Percentiles rank a stretch among this genome's conserved stretches.
Conservation (phyloP, 2,888 invertebrate species). For the Caenorhabditis panamensis region DNA sequence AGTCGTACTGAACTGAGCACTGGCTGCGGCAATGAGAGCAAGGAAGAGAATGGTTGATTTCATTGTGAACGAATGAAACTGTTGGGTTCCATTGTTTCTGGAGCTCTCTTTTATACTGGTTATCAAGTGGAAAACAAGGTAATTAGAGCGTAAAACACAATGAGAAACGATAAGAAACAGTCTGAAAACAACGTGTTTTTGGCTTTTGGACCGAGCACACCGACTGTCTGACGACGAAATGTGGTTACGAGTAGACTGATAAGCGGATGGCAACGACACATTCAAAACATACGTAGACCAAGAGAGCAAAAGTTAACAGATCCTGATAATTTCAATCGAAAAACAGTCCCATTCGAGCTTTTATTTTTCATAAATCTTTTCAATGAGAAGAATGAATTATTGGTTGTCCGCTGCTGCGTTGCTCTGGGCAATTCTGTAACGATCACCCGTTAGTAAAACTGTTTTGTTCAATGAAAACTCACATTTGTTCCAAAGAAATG, state of each 20-base stretch:
- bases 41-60: constrained; percentile 1
- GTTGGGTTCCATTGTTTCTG: neutral
- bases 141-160: neutral
- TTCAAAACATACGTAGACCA: neutral
- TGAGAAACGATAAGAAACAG: neutral
- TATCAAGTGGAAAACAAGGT: neutral
- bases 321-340: neutral
- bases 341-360: too few relatives aligned
- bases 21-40: constrained; percentile 4
- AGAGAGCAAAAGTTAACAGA: neutral
- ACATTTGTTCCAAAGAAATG: neutral
- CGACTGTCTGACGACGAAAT: neutral
- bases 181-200: constrained; percentile 3
- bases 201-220: neutral
- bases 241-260: neutral
- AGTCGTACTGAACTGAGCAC: constrained; percentile 39
- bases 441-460: neutral
- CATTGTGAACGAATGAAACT: constrained; percentile 11
- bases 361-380: too few relatives aligned
- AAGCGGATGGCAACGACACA: neutral
- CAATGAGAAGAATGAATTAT: too few relatives aligned
- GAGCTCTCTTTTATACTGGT: neutral
- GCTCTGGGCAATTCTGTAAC: neutral
- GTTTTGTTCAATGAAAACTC: neutral
- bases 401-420: neutral